Conservation (phyloP, 2,113 vertebrate species). For the Aptenodytes patagonicus region DNA sequence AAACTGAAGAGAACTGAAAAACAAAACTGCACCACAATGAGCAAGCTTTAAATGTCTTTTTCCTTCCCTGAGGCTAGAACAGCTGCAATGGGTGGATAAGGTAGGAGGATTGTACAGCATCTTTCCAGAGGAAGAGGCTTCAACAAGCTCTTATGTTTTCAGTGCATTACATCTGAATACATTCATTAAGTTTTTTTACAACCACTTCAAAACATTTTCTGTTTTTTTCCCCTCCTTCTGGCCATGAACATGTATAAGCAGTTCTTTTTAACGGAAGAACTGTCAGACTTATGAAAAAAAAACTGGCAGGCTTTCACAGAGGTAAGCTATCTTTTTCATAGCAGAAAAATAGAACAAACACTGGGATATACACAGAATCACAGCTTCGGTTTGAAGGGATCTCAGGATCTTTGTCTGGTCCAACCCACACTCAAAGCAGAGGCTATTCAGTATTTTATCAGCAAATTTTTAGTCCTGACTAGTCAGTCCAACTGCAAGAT, state of each 20-base stretch:
- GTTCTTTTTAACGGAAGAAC: background rate
- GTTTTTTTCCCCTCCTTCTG: background rate
- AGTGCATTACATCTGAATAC: background rate
- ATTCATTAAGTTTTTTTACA: background rate
- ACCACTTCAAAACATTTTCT: background rate
- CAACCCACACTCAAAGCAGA: background rate
- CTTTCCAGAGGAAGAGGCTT: background rate
- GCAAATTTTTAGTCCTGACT: background rate
- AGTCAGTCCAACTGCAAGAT: background rate
- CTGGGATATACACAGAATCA: background rate
- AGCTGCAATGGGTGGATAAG: background rate
- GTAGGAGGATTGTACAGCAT: background rate
- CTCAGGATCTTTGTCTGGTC: background rate
- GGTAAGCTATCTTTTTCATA: background rate
- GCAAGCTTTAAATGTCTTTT: background rate
- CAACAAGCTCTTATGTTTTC: background rate
- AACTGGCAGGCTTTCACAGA: background rate
- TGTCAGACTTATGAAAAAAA: background rate
- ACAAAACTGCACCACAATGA: background rate
- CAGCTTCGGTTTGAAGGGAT: background rate
- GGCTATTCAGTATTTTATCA: background rate
- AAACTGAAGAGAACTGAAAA: background rate
- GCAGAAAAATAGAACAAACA: background rate
- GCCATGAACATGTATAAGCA: background rate
- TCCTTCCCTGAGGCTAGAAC: background rate